Percentiles rank a stretch among this genome's conserved stretches.
These are phyloP conservation scores for Callipepla californica DNA, from an alignment of 2,113 vertebrate species.

Conservation along the genomic window DNA sequence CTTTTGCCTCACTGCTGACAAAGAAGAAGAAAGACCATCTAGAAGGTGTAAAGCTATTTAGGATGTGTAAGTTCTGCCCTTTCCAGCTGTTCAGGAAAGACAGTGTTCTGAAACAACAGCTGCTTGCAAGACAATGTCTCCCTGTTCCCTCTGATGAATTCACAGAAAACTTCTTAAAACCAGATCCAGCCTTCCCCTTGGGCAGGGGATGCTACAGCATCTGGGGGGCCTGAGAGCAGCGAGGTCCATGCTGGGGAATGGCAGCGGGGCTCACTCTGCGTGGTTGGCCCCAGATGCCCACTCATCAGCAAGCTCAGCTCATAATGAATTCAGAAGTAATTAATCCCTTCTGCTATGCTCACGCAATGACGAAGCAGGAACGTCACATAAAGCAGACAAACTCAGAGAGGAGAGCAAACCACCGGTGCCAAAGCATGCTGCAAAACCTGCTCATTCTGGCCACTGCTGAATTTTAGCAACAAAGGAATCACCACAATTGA, in stretches of 20 bases:
- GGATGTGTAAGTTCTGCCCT: background rate
- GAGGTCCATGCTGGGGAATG: background rate
- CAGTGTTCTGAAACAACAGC: background rate
- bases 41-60: background rate
- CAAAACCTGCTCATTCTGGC: background rate
- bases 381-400: background rate
- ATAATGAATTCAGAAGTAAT: background rate
- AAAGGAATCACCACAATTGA: background rate
- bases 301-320: background rate
- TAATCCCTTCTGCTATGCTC: background rate
- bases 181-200: background rate
- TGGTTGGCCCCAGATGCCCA: background rate
- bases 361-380: background rate
- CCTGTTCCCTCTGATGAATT: background rate
- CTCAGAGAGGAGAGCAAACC: background rate
- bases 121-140: background rate
- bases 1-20: background rate
- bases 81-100: background rate
- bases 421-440: rapidly evolving
- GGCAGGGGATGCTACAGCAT: background rate
- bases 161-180: background rate
- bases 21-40: background rate
- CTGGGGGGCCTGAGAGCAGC: background rate
- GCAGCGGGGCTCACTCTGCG: rapidly evolving
- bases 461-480: background rate